phyloP scores from a whole-genome alignment of 1,140 invertebrate species.

The Melipona quadrifasciata region DNA sequence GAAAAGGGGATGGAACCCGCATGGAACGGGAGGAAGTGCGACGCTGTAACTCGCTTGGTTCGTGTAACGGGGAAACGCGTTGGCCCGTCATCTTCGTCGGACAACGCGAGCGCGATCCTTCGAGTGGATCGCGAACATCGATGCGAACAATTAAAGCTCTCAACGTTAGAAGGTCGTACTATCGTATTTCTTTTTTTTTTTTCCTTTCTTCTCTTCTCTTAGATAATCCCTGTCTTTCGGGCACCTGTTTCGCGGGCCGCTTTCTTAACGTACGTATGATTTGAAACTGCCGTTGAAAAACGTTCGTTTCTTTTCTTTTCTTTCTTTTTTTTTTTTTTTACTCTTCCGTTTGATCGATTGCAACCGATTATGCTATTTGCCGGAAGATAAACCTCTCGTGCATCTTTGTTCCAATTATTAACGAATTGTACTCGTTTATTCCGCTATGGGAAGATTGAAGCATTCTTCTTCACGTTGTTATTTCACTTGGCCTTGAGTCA shows the following conservation, averaged over 20 bases:
- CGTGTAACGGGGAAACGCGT: constrained; percentile 16
- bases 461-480: no score
- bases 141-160: constrained; percentile 35
- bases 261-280: constrained; percentile 37
- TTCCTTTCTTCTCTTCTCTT: background rate
- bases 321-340: no score
- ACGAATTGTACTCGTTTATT: no score
- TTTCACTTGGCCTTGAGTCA: no score
- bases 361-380: background rate
- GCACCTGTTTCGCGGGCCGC: background rate
- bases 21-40: constrained; percentile 17
- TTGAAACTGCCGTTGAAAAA: constrained; percentile 27
- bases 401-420: no score
- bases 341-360: background rate
- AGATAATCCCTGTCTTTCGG: constrained; percentile 30
- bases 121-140: constrained; percentile 45
- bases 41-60: constrained; percentile 6
- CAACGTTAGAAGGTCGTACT: constrained; percentile 35
- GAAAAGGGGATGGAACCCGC: constrained; percentile 22
- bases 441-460: no score
- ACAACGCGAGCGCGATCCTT: constrained; percentile 46
- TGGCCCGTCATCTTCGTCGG: constrained; percentile 28
- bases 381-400: no score
- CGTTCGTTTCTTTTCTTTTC: background rate
- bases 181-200: constrained; percentile 25